Base-by-base conservation (phyloP, 2,888 invertebrate genomes). In the Cerceris ruficornis region DNA sequence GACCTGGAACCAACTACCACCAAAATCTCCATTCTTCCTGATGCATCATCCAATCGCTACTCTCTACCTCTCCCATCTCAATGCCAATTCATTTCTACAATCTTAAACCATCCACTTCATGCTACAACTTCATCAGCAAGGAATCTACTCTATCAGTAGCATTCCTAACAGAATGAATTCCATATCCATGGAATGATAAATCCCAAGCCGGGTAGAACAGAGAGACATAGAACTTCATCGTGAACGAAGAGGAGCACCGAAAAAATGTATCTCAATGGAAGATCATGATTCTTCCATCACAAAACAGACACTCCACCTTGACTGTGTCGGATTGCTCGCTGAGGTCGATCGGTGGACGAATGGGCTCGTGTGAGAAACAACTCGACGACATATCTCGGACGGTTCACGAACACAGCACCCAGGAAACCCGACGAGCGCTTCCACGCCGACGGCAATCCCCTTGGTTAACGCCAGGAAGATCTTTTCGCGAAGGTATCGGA, bases 301-400 rank as follows among this genome's bases (percentile, higher is more conserved):
- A 39, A 41, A 13, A 17, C 17, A 43, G 28, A 54, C 77, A 69
- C 75, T 69, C 42, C 87, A 97, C 97, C 95, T 96, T 96, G 83
- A 96, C 93, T 81, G 95, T 93, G 88, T 97, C 97, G 79, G 97
- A 97, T 90, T 96, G 96, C 87, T 95, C 95, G 89, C 91, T 94
- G 85, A 96, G 93, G 92, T 95, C 96, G 91, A 97, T 95, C 80
- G 97, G 97, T 82, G 95, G 94, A 88, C 95, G 94, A 86, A 97
- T 95, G 74, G 96, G 95, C 87, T 95, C 93, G 78, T 95, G 95
- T 87, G 94, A 94, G 88, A 94, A 93, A 92, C 96, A 96, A 92
- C 95, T 86, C 83, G 91, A 88, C 91, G 85, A 75, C 85, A 85
- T 85, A 62, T 80, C 72, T 81, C 54, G 65, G 43, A 17, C 41